Base-by-base conservation (phyloP, 2,888 invertebrate genomes). In the Stenolophus ochropezus region DNA sequence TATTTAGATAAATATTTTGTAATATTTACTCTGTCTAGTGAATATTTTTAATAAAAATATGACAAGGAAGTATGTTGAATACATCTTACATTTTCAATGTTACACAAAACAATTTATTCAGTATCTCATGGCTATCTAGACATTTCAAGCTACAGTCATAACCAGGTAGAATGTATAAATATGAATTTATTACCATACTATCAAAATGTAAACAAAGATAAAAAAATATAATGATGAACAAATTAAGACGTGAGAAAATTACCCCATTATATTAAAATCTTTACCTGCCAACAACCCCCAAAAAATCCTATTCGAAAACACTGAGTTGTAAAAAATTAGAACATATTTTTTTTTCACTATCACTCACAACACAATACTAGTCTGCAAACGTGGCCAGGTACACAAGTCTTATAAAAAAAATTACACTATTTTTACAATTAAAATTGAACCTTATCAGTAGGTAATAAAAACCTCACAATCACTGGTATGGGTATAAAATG, bases 321-420 rank as follows among this genome's bases (percentile, higher is more conserved):
- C 65, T 18, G 27, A 18, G 8, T 8, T n/a, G 20, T 25, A 16
- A 69, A 69, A 1, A 33, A 33, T 69, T 14, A 69, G 33, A 69
- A 69, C 65, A 69, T 69, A 18, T 69, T 69, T 69, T 58, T 18
- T 25, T n/a, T 25, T 61, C 61, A 61, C 65, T 18, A 18, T 69
- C 47, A 73, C 47, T 73, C 47, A 73, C 73, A 20, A 49, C 73
- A 73, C 73, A 73, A 49, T 49, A 49, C 73, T 73, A 73, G 25
- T 73, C 27, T 80, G 80, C 58, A 80, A 80, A 80, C 80, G 80
- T 80, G 80, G 80, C 80, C 53, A 53, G 53, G 42, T 33, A 76
- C 69, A 79, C 69, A 79, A 33, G 79, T 78, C 73, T 73, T 75
- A 58, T 42, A 58, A 80, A 71, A 73, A 76, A 80, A 71, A 69